Evolutionary conservation across 2,888 invertebrate species (phyloP).

Genomic region (Lydus trimaculatus): DNA sequence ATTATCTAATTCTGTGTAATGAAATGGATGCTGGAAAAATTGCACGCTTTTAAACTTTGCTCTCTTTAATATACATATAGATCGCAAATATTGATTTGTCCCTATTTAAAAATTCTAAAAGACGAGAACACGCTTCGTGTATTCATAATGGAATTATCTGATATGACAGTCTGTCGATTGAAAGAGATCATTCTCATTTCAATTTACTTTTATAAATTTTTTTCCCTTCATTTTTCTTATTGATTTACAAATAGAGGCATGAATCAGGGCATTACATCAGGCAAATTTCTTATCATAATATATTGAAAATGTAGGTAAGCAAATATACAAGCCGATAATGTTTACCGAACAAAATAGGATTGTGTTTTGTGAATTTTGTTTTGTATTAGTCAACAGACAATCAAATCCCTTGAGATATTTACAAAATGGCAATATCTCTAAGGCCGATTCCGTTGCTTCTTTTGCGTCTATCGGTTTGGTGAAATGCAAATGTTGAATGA

Average conservation of each 20-base stretch:
- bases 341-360: background rate
- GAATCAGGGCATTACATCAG: background rate
- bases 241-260: background rate
- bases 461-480: background rate
- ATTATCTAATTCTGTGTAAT: background rate
- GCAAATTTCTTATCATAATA: background rate
- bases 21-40: background rate
- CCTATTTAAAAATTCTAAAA: slow-evolving; percentile 1
- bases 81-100: background rate
- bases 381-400: background rate
- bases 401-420: background rate
- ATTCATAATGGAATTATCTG: background rate
- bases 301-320: background rate
- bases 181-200: background rate
- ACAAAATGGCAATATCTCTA: background rate
- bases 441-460: background rate
- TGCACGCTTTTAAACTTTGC: background rate
- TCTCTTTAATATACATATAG: background rate
- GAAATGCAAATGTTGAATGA: background rate
- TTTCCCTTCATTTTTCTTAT: background rate
- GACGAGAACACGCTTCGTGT: background rate
- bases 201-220: background rate
- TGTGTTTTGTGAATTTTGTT: background rate
- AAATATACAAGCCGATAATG: background rate
- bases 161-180: background rate